Conservation (phyloP, 2,888 invertebrate genomes). For the Drosophila prolongata region DNA sequence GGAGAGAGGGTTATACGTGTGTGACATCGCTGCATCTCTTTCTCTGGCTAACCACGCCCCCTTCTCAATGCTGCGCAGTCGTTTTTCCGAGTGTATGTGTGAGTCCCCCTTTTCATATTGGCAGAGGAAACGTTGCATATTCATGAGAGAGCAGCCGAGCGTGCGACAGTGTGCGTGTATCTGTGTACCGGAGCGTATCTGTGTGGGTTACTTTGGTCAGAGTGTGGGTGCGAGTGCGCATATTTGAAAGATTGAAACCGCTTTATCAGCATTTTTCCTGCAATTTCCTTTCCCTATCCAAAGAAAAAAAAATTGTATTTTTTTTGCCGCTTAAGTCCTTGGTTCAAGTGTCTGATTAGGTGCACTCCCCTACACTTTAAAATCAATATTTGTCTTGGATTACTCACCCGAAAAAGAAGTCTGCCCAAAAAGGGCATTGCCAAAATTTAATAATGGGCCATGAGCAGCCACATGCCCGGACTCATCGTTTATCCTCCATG, state of each 20-base stretch:
- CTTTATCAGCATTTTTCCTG: conserved; percentile 75
- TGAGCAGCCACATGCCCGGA: conserved; percentile 58
- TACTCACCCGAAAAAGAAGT: conserved; percentile 64
- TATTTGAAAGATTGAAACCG: conserved; percentile 59
- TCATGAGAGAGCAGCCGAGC: conserved; percentile 64
- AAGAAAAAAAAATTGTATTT: conserved; percentile 64
- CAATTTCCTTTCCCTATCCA: conserved; percentile 39
- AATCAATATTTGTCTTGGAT: conserved; percentile 82
- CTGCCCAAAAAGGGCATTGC: conserved; percentile 53
- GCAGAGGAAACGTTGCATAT: conserved; percentile 66
- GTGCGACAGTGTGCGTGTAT: conserved; percentile 3
- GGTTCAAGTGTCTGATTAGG: conserved; percentile 79
- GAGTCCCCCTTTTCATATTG: conserved; percentile 56
- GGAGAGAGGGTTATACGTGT: conserved; percentile 19
- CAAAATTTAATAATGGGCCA: conserved; percentile 66
- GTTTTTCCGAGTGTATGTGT: conserved; percentile 35
- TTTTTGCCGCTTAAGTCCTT: conserved; percentile 80
- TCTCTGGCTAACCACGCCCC: conserved; percentile 20
- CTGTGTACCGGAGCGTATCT: conserved; percentile 22
- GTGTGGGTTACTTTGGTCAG: conserved; percentile 22
- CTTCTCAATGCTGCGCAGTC: conserved; percentile 43
- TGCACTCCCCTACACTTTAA: conserved; percentile 73
- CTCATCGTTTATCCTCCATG: not conserved
- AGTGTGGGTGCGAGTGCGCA: conserved; percentile 48
- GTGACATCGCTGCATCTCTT: conserved; percentile 38